Base-by-base conservation (phyloP, 2,888 invertebrate species). In the Busseola fusca region DNA sequence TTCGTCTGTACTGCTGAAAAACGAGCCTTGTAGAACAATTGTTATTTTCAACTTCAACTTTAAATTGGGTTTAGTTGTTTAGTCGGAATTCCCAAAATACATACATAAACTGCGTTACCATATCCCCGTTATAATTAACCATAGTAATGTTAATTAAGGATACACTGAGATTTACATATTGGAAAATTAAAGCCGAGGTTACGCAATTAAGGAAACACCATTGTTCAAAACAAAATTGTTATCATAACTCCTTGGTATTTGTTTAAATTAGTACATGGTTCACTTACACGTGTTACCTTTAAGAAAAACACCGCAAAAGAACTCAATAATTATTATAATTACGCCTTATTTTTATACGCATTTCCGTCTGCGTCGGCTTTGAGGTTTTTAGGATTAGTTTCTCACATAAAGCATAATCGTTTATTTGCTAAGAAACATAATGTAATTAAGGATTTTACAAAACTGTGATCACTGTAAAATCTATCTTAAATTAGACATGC, bases 151-250 rank as follows among this genome's bases (percentile, higher is more conserved):
- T 64, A 65, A 82, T 80, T 70, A 83, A 80, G 78, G 59, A 74
- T 68, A 69, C 30, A 64, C 70, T 45, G 64, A 74, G 74, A 84
- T 84, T 82, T 81, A 78, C 68, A 73, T 76, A 76, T 70, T 82
- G 78, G 72, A 79, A 81, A 84, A 84, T 82, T 81, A 83, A 82
- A 71, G 72, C 72, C 52, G 69, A 66, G 45, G 80, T 84, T 85
- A 83, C 76, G 84, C 77, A 84, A 86, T 77, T 80, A 82, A 76
- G 85, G 84, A 86, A 89, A 89, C 87, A 86, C 84, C 86, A 87
- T 87, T 85, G 85, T 86, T 87, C 83, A 87, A 87, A 88, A 89
- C 88, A 87, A 87, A 82, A 78, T 83, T 85, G 86, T 88, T 88
- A 87, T 86, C 86, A 88, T 88, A 88, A 87, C 85, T 88, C 73